Base-by-base conservation (phyloP, 1,140 invertebrate species). In the Steinernema feltiae region DNA sequence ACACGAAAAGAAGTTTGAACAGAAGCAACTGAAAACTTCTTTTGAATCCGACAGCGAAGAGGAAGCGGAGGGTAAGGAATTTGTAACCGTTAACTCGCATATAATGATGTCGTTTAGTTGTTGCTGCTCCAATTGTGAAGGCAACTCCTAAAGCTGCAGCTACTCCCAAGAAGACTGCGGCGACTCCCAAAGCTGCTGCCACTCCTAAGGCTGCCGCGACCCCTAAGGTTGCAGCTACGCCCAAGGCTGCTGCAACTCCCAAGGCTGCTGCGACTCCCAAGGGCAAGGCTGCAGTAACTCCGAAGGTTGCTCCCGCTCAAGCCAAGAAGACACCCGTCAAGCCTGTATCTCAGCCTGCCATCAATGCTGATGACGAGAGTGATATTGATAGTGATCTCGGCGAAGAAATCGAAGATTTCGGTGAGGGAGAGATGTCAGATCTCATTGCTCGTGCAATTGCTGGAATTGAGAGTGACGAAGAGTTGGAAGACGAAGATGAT, bases 381-480 rank as follows among this genome's bases (percentile, higher is more conserved):
- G 53, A 63, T n/a, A 7, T 63, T 21, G 53, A 12, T 27, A 27
- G 53, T 27, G 53, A 63, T 63, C 24, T 17, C 53, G 53, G 53
- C 7, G 53, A 63, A 27, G 53, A 63, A 21, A 63, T 63, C 7
- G 53, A 63, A 27, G 53, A 63, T 63, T 63, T 63, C 53, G 53
- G 12, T 7, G 53, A 63, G 53, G 53, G 53, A 63, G 53, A 63
- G 24, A 63, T 63, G 53, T 15, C 53, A 3, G 53, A 63, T 7
- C 53, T 63, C 53, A 63, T 63, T 21, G 15, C 15, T 21, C 53
- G 53, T 17, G 53, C 53, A 7, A 63, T 63, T 21, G 53, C 53
- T 27, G 53, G 53, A 7, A 63, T 63, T 21, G 53, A 63, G 53
- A 63, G 53, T 21, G 53, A 63, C 53, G 53, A 63, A 63, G 53